Percentiles rank a stretch among this genome's conserved stretches.
Evolutionary conservation across 2,888 invertebrate genomes (phyloP).

Genomic region (Andrena trimmerana): DNA sequence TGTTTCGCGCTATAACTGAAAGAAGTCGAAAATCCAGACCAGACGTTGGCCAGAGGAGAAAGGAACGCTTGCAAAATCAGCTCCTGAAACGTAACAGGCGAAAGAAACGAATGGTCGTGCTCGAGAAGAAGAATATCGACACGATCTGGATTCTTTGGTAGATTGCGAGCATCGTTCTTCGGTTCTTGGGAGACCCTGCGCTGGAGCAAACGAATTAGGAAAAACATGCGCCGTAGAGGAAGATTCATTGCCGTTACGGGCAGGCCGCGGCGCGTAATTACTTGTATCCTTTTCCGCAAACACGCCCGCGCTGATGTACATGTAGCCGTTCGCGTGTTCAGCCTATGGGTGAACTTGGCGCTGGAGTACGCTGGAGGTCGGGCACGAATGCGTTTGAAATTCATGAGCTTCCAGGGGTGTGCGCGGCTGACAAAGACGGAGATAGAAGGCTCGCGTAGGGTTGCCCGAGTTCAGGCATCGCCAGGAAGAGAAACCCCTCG

Average conservation of each 20-base stretch:
- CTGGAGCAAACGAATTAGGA: slow-evolving; percentile 11
- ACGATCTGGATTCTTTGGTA: background rate
- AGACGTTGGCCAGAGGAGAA: background rate
- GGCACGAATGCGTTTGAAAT: slow-evolving; percentile 70
- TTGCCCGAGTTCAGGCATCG: slow-evolving; percentile 33
- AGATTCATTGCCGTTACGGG: slow-evolving; percentile 21
- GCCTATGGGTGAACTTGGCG: slow-evolving; percentile 45
- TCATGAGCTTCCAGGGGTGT: slow-evolving; percentile 70
- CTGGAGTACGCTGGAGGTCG: slow-evolving; percentile 32
- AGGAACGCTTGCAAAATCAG: background rate
- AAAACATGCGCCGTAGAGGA: slow-evolving; percentile 7
- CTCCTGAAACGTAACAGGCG: background rate
- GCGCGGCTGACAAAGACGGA: slow-evolving; percentile 46
- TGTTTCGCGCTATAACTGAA: background rate
- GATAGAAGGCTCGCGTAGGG: slow-evolving; percentile 44
- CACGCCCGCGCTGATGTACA: slow-evolving; percentile 10
- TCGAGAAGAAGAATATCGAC: slow-evolving; percentile 19
- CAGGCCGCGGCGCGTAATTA: slow-evolving; percentile 41
- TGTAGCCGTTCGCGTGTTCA: slow-evolving; percentile 9
- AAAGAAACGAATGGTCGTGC: background rate
- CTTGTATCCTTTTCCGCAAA: slow-evolving; percentile 43
- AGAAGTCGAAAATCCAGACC: background rate
- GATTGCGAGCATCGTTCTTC: background rate
- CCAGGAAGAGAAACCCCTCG: slow-evolving; percentile 6
- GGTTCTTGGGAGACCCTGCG: background rate